Evolutionary conservation across 2,797 vertebrate genomes (phyloP).

Genomic region (Rhadinocentrus ornatus): DNA sequence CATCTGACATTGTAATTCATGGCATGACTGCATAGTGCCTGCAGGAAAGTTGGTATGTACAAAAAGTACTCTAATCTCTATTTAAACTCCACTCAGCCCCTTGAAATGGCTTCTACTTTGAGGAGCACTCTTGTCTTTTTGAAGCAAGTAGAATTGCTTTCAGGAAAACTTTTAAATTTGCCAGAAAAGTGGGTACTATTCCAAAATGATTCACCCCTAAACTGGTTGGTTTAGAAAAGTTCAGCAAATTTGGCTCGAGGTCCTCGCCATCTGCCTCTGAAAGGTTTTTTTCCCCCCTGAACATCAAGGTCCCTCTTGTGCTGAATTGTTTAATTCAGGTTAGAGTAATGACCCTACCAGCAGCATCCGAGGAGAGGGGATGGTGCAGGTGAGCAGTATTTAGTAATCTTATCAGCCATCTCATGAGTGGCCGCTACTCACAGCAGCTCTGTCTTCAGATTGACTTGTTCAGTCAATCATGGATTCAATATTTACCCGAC

Average conservation of each 20-base stretch:
- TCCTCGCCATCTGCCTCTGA: conserved; percentile 37
- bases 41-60: conserved; percentile 63
- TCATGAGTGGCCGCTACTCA: conserved; percentile 49
- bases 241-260: conserved; percentile 42
- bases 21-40: conserved; percentile 54
- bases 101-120: conserved; percentile 51
- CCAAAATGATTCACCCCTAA: conserved; percentile 47
- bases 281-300: conserved; percentile 16
- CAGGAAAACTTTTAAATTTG: conserved; percentile 53
- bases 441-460: conserved; percentile 61
- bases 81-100: conserved; percentile 58
- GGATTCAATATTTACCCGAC: conserved; percentile 74
- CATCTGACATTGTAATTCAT: conserved; percentile 61
- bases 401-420: conserved; percentile 69
- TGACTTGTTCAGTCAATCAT: conserved; percentile 76
- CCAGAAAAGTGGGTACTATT: conserved; percentile 45
- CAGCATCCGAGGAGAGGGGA: conserved; percentile 36
- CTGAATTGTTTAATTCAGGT: conserved; percentile 58
- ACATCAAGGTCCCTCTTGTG: conserved; percentile 33
- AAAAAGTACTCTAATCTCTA: conserved; percentile 68
- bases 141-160: conserved; percentile 54
- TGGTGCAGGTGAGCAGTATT: conserved; percentile 56
- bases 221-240: conserved; percentile 49
- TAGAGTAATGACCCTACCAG: conserved; percentile 58
- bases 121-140: conserved; percentile 47